phyloP scores from a whole-genome alignment of 2,797 vertebrate genomes.

The Anguilla marmorata region DNA sequence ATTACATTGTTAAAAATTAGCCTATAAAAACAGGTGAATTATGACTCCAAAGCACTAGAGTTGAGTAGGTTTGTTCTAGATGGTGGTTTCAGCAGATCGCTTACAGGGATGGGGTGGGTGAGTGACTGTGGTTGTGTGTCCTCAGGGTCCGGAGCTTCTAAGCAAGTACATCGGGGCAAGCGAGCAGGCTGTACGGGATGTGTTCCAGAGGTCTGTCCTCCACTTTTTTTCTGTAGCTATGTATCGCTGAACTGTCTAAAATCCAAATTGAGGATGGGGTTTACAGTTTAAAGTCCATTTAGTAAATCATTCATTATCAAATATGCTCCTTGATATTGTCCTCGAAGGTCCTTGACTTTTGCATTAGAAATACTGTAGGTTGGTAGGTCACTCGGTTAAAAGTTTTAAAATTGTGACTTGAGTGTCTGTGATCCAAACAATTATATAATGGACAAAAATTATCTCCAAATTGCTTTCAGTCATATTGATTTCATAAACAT shows the following conservation, averaged over 20 bases:
- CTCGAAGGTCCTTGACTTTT: not conserved
- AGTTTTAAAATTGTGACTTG: not conserved
- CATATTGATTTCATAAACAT: no score
- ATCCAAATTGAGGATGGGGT: not conserved
- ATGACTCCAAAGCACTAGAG: not conserved
- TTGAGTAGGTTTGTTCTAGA: slow-evolving; percentile 18
- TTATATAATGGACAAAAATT: no score
- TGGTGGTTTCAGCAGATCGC: not conserved
- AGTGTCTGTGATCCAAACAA: not conserved
- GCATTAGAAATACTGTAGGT: not conserved
- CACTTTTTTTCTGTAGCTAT: not conserved
- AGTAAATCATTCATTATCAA: not conserved
- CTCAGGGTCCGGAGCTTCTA: slow-evolving; percentile 92
- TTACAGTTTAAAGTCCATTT: not conserved
- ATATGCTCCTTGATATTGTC: not conserved
- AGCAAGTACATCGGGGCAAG: slow-evolving; percentile 98
- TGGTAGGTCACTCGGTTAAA: not conserved
- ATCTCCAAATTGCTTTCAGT: no score
- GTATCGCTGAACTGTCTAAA: not conserved
- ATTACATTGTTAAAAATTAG: not conserved
- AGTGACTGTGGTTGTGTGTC: slow-evolving; percentile 26
- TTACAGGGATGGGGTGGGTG: not conserved
- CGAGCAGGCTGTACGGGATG: slow-evolving; percentile 88
- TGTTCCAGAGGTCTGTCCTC: slow-evolving; percentile 84
- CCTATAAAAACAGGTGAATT: not conserved